These are phyloP conservation scores for Aporophyla lueneburgensis DNA, from an alignment of 2,888 invertebrate species.

Conservation along the genomic window DNA sequence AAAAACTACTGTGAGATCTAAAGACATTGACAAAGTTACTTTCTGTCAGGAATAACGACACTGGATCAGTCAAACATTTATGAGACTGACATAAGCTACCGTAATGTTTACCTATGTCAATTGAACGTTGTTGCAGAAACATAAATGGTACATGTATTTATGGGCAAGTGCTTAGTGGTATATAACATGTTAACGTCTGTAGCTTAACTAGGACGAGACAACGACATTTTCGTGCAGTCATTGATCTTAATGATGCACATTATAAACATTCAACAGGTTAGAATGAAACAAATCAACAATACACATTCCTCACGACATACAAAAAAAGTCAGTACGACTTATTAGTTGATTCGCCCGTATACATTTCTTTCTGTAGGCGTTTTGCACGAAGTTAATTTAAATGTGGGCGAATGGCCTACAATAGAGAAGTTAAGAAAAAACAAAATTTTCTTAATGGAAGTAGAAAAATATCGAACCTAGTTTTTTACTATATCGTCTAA, in stretches of 20 bases:
- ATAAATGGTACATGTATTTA: no score
- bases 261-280: not conserved
- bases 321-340: not conserved
- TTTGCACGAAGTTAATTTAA: no score
- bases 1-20: not conserved
- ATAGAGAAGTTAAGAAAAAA: no score
- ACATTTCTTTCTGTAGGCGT: no score
- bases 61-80: not conserved
- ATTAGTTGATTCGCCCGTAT: no score
- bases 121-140: not conserved
- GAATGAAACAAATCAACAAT: not conserved
- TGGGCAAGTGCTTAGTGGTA: no score
- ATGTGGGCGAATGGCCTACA: no score
- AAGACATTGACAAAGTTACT: not conserved
- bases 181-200: no score
- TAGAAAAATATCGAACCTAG: no score
- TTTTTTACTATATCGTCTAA: no score
- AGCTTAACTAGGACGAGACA: no score
- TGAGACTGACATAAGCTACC: not conserved
- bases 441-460: no score
- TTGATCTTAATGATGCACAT: not conserved
- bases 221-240: not conserved
- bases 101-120: not conserved
- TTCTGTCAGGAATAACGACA: not conserved
- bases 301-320: conserved; percentile 4